Evolutionary conservation across 2,113 vertebrate genomes (phyloP).

Genomic region (Saiga tatarica): DNA sequence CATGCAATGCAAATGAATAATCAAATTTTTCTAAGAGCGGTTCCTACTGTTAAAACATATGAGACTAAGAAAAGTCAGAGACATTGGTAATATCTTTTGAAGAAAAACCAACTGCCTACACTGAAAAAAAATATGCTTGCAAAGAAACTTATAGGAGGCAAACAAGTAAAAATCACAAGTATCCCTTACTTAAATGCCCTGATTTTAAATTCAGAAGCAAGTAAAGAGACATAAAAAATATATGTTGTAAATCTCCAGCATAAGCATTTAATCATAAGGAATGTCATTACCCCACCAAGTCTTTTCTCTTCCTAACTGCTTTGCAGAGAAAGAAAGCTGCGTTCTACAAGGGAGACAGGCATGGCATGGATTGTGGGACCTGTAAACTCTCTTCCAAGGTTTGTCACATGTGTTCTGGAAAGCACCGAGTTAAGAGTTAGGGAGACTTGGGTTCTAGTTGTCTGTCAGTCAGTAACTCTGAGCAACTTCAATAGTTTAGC

Average conservation of each 20-base stretch:
- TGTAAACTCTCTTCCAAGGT: not conserved
- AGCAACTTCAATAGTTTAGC: not conserved
- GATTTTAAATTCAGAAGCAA: slow-evolving; percentile 45
- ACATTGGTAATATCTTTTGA: not conserved
- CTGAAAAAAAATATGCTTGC: slow-evolving; percentile 5
- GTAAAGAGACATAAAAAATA: not conserved
- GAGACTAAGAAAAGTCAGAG: slow-evolving; percentile 25
- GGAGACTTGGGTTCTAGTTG: not conserved
- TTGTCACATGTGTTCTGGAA: not conserved
- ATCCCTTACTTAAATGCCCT: slow-evolving; percentile 32
- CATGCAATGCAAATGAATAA: slow-evolving; percentile 52
- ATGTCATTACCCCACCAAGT: not conserved
- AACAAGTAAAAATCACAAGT: slow-evolving; percentile 29
- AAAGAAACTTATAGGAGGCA: not conserved
- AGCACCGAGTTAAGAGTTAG: not conserved
- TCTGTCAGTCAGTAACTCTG: not conserved
- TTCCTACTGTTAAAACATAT: slow-evolving; percentile 23
- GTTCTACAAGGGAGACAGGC: not conserved
- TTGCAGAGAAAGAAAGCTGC: not conserved
- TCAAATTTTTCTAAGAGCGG: slow-evolving; percentile 26
- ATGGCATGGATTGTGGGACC: not conserved
- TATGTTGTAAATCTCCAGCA: not conserved
- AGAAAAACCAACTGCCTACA: not conserved
- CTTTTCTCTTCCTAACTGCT: slow-evolving; percentile 17
- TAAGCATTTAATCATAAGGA: slow-evolving; percentile 1